Percentiles rank a stretch among this genome's conserved stretches.
These are phyloP conservation scores for Phthorimaea operculella DNA, from an alignment of 1,140 invertebrate genomes.

Conservation along the genomic window DNA sequence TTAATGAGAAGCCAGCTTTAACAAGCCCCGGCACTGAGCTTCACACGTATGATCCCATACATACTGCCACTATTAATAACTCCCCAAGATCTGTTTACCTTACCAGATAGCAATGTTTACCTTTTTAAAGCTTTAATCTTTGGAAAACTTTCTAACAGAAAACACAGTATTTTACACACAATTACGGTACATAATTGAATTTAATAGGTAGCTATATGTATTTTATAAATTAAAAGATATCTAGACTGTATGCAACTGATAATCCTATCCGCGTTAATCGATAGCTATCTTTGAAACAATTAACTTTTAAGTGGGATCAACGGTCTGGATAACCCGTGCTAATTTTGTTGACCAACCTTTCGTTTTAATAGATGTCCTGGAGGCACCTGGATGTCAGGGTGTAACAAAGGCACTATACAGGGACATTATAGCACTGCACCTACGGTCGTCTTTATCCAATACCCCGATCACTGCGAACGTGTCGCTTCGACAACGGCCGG, in stretches of 20 bases:
- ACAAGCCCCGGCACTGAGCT: not conserved
- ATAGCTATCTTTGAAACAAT: conserved; percentile 45
- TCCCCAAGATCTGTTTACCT: conserved; percentile 32
- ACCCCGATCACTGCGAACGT: conserved; percentile 2
- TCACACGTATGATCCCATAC: conserved; percentile 26
- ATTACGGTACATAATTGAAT: not conserved
- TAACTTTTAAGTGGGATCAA: conserved; percentile 55
- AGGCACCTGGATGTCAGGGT: conserved; percentile 1
- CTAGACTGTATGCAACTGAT: not conserved
- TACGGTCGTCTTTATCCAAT: not conserved
- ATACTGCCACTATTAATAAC: conserved; percentile 45
- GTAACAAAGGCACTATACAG: conserved; percentile 6
- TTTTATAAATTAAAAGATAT: not conserved
- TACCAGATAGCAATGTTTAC: conserved; percentile 49
- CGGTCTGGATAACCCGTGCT: conserved; percentile 21
- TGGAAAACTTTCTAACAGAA: conserved; percentile 5
- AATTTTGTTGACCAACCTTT: not conserved
- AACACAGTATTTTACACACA: not conserved
- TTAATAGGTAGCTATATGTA: not conserved
- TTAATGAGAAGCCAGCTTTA: conserved; percentile 1
- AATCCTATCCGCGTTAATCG: conserved; percentile 9
- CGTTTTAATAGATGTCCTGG: not conserved
- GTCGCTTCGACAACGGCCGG: conserved; percentile 12
- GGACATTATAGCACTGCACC: conserved; percentile 6
- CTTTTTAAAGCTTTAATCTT: conserved; percentile 32